Percentiles rank a stretch among this genome's conserved stretches.
Conservation (phyloP, 1,140 invertebrate species). For the Palaemon carinicauda region DNA sequence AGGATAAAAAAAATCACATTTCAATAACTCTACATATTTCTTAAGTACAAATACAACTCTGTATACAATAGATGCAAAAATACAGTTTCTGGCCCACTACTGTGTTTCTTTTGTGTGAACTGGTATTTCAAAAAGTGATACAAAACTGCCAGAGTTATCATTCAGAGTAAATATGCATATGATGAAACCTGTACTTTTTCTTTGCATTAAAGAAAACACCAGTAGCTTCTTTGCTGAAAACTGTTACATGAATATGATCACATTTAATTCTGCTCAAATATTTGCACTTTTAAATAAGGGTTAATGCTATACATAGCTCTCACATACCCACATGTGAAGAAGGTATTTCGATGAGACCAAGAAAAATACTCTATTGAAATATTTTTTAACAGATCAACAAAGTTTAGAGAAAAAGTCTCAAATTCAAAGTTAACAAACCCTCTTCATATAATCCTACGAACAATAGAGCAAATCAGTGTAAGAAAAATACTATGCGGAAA, state of each 20-base stretch:
- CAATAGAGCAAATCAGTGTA: no score
- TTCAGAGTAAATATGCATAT: neutral
- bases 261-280: no score
- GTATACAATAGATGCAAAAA: constrained; percentile 57
- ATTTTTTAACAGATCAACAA: neutral
- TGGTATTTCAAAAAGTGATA: neutral
- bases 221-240: no score
- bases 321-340: no score
- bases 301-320: no score
- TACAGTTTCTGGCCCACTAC: constrained; percentile 50
- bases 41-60: constrained; percentile 57
- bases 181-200: neutral
- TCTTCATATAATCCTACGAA: no score
- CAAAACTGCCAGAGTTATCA: neutral
- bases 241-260: no score
- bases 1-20: neutral
- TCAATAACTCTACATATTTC: constrained; percentile 32
- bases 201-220: neutral
- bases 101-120: constrained; percentile 36
- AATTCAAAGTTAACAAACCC: no score
- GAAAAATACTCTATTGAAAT: neutral
- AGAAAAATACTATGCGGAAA: no score
- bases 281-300: no score
- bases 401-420: neutral
- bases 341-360: neutral